These are phyloP conservation scores for Sminthopsis crassicaudata DNA, from an alignment of 2,113 vertebrate genomes.

Conservation along the genomic window DNA sequence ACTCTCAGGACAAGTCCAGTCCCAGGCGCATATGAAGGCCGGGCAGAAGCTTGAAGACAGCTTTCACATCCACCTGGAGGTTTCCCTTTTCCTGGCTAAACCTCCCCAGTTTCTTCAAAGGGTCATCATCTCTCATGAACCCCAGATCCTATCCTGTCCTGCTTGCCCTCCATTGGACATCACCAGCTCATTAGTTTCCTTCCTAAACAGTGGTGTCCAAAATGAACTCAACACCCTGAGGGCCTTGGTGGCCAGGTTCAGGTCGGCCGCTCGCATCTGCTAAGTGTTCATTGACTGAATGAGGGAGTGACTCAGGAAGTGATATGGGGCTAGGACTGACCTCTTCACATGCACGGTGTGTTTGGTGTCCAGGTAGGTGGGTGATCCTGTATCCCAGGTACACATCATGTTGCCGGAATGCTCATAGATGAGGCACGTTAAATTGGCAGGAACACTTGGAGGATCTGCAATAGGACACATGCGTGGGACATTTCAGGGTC, in stretches of 20 bases:
- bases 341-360: constrained; percentile 78
- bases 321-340: constrained; percentile 63
- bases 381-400: constrained; percentile 72
- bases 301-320: neutral
- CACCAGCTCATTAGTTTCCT: neutral
- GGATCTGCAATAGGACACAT: constrained; percentile 75
- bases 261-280: no score
- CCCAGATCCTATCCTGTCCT: neutral
- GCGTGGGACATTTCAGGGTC: neutral
- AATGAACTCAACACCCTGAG: neutral
- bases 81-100: no score
- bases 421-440: constrained; percentile 81
- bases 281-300: neutral
- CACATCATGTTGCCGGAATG: constrained; percentile 76
- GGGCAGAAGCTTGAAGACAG: no score
- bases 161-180: neutral
- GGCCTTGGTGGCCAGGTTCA: neutral
- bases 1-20: no score
- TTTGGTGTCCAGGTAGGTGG: constrained; percentile 74
- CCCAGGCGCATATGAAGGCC: no score
- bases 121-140: neutral
- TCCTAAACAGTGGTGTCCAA: neutral
- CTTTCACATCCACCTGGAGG: no score
- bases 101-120: no score
- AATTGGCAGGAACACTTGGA: constrained; percentile 79